Evolutionary conservation across 1,140 invertebrate genomes (phyloP).

Genomic region (Phymorhynchus buccinoides): DNA sequence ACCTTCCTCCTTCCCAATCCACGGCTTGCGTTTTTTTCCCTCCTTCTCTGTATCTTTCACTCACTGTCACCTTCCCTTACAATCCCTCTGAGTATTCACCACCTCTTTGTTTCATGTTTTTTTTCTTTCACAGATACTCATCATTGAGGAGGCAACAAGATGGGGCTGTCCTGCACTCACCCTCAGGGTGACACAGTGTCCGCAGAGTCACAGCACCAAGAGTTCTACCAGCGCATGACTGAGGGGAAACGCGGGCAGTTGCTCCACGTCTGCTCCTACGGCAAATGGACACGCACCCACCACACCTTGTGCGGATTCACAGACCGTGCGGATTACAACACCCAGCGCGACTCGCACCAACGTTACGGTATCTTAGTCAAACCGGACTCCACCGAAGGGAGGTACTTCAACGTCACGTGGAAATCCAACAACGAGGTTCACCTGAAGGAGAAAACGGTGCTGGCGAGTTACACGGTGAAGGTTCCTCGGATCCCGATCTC

Average conservation of each 20-base stretch:
- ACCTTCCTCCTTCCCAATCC: not conserved
- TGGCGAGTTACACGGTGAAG: slow-evolving; percentile 44
- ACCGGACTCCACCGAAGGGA: slow-evolving; percentile 58
- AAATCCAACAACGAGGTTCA: slow-evolving; percentile 52
- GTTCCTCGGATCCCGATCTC: slow-evolving; percentile 49
- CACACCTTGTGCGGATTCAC: slow-evolving; percentile 55
- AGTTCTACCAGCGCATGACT: slow-evolving; percentile 33
- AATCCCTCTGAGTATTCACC: not conserved
- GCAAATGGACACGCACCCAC: slow-evolving; percentile 55
- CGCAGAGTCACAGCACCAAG: slow-evolving; percentile 20
- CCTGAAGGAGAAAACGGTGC: slow-evolving; percentile 50
- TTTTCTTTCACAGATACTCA: not conserved
- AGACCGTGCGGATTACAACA: slow-evolving; percentile 58
- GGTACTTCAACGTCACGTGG: slow-evolving; percentile 49
- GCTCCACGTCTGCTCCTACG: slow-evolving; percentile 53
- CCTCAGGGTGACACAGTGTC: not conserved
- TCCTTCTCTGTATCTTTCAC: not conserved
- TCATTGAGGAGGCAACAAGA: not conserved
- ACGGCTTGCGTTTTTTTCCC: not conserved
- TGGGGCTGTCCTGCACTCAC: slow-evolving; percentile 27
- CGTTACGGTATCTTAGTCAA: slow-evolving; percentile 56
- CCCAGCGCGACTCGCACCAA: slow-evolving; percentile 51
- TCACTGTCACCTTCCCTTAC: not conserved
- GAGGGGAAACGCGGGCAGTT: slow-evolving; percentile 38
- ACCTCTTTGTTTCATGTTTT: not conserved